Base-by-base conservation (phyloP, 2,797 vertebrate species). In the Tolypeutes matacus region DNA sequence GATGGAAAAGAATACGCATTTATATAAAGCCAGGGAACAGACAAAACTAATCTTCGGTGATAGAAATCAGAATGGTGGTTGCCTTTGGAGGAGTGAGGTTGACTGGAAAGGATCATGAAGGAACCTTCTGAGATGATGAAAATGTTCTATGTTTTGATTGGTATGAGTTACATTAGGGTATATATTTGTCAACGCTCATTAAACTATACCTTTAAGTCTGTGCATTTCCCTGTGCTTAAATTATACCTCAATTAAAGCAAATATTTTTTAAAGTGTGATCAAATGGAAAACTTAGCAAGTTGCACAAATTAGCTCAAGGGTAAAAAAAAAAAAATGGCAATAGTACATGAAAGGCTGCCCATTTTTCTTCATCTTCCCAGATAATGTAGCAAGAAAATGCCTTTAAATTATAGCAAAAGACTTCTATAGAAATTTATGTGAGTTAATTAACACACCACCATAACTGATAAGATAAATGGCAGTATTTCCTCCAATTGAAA, bases 181-280 rank as follows among this genome's bases (percentile, higher is more conserved):
- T 49, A 21, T 10, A 51, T 84, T 94, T 87, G 70, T 87, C 20
- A 81, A 91, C 85, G 60, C 11, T 91, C 49, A 58, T 27, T 76
- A 69, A 81, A 56, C 20, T 73, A 12, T 31, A 27, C 21, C 51
- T 77, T 78, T 82, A 93, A 93, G 64, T 34, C 34, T n/a, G 7
- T 83, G 42, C 46, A 36, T 78, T 69, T 86, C 64, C 75, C 20
- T 89, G 2, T 11, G 27, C 34, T 17, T 27, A 82, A 78, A 56
- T 78, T 70, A 69, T 39, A 39, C 3, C 20, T 76, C 69, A 73
- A 62, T 88, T 84, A 83, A 94, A 89, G 76, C 9, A 85, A 69
- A 34, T 53, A 29, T 83, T 73, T 84, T 67, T 36, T n/a, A 83
- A 70, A 86, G 73, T 90, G 10, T 62, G 53, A 34, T 86, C 73